phyloP scores from a whole-genome alignment of 2,797 vertebrate species.

The Protosalanx chinensis region DNA sequence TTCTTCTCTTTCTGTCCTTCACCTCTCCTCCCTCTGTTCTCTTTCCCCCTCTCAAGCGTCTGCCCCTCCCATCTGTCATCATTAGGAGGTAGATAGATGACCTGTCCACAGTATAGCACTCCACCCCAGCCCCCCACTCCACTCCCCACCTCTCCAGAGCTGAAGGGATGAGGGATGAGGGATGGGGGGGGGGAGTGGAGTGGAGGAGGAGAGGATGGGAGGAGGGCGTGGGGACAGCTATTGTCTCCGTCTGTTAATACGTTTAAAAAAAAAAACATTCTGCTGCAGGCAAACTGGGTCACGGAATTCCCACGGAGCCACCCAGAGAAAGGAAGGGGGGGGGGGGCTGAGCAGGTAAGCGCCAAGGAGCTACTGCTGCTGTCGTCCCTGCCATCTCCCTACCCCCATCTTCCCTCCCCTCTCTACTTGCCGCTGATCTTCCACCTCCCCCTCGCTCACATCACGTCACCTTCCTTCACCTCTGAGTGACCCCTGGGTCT shows the following conservation, averaged over 20 bases:
- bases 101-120: conserved; percentile 55
- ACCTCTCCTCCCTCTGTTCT: conserved; percentile 46
- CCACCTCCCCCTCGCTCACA: too few relatives aligned
- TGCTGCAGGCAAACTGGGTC: conserved; percentile 75
- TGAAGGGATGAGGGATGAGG: conserved; percentile 24
- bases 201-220: conserved; percentile 54
- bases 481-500: too few relatives aligned
- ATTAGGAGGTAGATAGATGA: conserved; percentile 66
- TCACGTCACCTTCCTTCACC: too few relatives aligned
- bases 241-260: conserved; percentile 70
- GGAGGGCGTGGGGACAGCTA: conserved; percentile 27
- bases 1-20: conserved; percentile 54
- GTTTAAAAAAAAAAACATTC: conserved; percentile 73
- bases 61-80: conserved; percentile 60
- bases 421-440: too few relatives aligned
- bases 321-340: conserved; percentile 25
- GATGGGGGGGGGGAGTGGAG: conserved; percentile 60
- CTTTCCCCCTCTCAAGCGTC: conserved; percentile 23
- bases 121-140: conserved; percentile 30
- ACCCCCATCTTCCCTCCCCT: too few relatives aligned
- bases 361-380: not conserved
- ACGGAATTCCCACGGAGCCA: conserved; percentile 71
- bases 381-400: too few relatives aligned
- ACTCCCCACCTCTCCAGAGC: conserved; percentile 41
- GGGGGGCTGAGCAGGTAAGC: not conserved